These are phyloP conservation scores for Clitarchus hookeri DNA, from an alignment of 2,888 invertebrate genomes.

Conservation along the genomic window DNA sequence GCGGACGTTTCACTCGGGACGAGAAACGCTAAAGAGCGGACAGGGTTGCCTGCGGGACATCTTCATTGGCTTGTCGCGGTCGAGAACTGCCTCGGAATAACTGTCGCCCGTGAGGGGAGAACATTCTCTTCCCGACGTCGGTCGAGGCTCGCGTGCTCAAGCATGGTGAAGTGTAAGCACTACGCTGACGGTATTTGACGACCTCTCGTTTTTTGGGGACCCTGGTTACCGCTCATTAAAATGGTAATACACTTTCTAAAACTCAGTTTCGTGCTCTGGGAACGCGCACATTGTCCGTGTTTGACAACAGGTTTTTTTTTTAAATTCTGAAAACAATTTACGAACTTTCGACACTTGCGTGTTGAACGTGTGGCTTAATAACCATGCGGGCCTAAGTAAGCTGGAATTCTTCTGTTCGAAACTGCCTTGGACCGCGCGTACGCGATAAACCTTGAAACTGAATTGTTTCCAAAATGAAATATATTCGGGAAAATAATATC, in stretches of 20 bases:
- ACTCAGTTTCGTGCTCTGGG: background rate
- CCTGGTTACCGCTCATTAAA: background rate
- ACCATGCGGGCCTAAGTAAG: too few species aligned
- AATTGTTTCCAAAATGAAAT: too few species aligned
- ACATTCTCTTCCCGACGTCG: background rate
- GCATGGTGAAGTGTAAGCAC: background rate
- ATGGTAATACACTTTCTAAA: background rate
- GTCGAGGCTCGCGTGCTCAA: background rate
- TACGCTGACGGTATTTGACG: background rate
- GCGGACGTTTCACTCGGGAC: background rate
- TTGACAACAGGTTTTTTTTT: background rate
- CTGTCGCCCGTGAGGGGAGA: background rate
- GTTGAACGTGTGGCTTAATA: too few species aligned
- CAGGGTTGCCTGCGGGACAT: background rate
- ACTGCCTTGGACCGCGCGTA: too few species aligned
- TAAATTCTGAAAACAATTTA: background rate
- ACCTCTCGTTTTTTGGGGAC: background rate
- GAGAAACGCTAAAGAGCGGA: background rate
- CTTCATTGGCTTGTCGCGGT: slow-evolving; percentile 8
- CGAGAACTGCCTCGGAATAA: background rate
- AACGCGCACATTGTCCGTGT: background rate
- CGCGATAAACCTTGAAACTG: too few species aligned
- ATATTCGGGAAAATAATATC: too few species aligned
- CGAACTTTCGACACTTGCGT: too few species aligned
- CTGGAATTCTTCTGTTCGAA: too few species aligned